A percentile compares a stretch with the other conserved stretches of the same genome.
phyloP scores from a whole-genome alignment of 2,797 vertebrate species.

The Rhynchotus rufescens region DNA sequence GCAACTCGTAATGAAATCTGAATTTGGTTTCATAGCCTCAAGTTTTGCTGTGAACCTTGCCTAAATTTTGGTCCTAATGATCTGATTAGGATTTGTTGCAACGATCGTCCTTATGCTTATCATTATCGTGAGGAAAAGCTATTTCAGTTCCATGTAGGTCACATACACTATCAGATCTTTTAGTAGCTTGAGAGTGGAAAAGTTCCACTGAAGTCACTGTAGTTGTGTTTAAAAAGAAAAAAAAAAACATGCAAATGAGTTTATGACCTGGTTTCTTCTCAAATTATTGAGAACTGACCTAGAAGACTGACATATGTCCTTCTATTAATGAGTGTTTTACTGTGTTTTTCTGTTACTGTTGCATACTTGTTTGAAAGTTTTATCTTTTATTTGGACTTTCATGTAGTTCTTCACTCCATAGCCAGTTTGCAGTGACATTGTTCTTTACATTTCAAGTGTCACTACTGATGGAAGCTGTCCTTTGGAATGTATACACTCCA shows the following conservation, averaged over 20 bases:
- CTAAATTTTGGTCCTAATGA: not conserved
- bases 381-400: not conserved
- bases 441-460: not conserved
- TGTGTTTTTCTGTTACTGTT: not conserved
- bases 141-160: constrained; percentile 1
- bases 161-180: not conserved
- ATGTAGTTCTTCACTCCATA: not conserved
- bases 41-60: not conserved
- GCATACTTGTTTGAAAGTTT: not conserved
- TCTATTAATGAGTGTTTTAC: not conserved
- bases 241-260: not conserved
- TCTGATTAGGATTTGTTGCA: not conserved
- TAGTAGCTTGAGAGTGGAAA: not conserved
- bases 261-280: not conserved
- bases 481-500: not conserved
- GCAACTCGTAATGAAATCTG: constrained; percentile 2
- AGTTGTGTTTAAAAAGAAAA: not conserved
- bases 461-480: not conserved
- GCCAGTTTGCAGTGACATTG: not conserved
- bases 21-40: not conserved
- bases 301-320: not conserved
- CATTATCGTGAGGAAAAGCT: not conserved
- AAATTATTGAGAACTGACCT: constrained; percentile 14
- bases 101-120: not conserved
- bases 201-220: not conserved